Conservation (phyloP, 1,140 invertebrate genomes). For the Zaprionus taronus region DNA sequence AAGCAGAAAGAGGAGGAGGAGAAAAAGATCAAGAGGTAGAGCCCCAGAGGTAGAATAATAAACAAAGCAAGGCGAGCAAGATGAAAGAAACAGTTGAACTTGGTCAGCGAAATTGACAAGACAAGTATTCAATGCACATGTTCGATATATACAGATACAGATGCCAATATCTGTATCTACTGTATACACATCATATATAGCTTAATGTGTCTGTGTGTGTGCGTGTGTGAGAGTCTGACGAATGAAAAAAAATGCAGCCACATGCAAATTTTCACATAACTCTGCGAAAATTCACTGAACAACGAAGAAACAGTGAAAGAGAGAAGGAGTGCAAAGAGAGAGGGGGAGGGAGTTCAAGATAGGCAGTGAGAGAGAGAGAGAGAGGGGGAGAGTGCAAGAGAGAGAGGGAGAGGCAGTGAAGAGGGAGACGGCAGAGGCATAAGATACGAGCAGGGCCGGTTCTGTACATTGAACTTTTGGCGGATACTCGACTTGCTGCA, state of each 20-base stretch:
- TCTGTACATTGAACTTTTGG: conserved; percentile 68
- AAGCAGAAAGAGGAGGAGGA: background rate
- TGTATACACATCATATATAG: background rate
- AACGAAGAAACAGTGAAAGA: background rate
- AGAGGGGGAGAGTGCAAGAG: background rate
- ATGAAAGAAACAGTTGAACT: conserved; percentile 23
- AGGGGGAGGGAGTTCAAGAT: no score
- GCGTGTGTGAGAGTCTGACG: background rate
- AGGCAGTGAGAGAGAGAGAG: background rate
- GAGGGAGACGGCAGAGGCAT: background rate
- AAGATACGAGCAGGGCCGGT: background rate
- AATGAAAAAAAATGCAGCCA: conserved; percentile 31
- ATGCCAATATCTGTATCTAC: background rate
- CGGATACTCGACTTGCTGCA: background rate
- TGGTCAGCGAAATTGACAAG: conserved; percentile 41
- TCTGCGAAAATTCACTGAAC: conserved; percentile 43
- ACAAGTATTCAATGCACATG: background rate
- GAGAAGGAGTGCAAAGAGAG: background rate
- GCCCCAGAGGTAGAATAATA: no score
- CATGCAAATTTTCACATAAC: conserved; percentile 69
- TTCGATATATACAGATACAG: conserved; percentile 2
- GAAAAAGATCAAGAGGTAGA: no score
- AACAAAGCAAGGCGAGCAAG: background rate
- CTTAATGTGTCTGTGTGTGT: no score
- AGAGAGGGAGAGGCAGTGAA: background rate